phyloP scores from a whole-genome alignment of 1,140 invertebrate species.

The Drosophila arawakana region DNA sequence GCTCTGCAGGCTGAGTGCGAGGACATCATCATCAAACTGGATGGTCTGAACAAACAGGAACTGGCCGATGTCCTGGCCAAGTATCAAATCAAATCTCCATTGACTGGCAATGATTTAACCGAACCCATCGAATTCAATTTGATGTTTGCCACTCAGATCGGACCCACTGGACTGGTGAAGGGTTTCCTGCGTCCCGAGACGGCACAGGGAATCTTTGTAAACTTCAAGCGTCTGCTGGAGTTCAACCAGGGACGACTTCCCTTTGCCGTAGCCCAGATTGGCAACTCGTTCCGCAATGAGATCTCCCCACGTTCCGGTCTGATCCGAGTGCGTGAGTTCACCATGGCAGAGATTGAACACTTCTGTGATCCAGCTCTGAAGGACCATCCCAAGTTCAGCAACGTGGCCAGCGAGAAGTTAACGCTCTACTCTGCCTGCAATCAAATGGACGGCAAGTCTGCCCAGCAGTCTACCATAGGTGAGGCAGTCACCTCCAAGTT shows the following conservation, averaged over 20 bases:
- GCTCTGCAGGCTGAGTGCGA: constrained; percentile 91
- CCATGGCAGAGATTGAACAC: constrained; percentile 99
- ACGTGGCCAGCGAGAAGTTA: constrained; percentile 90
- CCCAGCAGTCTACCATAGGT: constrained; percentile 89
- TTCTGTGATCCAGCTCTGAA: constrained; percentile 98
- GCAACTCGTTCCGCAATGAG: constrained; percentile 99
- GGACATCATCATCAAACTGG: constrained; percentile 93
- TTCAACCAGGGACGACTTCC: constrained; percentile 98
- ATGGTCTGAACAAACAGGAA: constrained; percentile 95
- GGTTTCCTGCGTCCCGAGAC: constrained; percentile 98
- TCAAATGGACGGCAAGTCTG: constrained; percentile 96
- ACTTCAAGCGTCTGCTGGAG: constrained; percentile 95
- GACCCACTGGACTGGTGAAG: constrained; percentile 96
- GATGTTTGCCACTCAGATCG: constrained; percentile 99
- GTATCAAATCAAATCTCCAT: constrained; percentile 97
- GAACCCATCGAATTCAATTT: constrained; percentile 99
- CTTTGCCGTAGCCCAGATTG: constrained; percentile 98
- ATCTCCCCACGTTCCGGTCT: constrained; percentile 99
- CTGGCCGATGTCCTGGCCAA: constrained; percentile 93
- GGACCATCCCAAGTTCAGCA: constrained; percentile 95
- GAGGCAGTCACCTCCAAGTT: constrained; percentile 90
- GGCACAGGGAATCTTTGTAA: constrained; percentile 99
- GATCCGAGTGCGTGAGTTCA: constrained; percentile 98
- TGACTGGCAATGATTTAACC: constrained; percentile 96
- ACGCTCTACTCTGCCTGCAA: constrained; percentile 97